Conservation (phyloP, 1,140 invertebrate species). For the Trialeurodes vaporariorum region DNA sequence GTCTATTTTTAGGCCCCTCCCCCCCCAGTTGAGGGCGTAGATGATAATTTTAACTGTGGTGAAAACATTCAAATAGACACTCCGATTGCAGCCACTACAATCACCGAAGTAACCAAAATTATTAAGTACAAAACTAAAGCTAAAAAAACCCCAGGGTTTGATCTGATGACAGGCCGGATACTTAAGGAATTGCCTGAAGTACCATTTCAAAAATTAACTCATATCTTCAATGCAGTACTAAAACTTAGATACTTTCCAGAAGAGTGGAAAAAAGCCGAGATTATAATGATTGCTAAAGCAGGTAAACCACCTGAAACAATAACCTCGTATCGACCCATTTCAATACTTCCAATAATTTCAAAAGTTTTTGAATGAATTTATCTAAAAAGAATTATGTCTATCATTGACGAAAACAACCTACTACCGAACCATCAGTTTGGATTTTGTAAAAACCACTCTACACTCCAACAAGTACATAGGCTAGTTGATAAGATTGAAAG, state of each 20-base stretch:
- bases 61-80: no score
- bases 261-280: conserved; percentile 27
- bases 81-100: no score
- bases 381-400: conserved; percentile 17
- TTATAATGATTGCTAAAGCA: conserved; percentile 30
- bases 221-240: not conserved
- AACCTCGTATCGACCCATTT: conserved; percentile 27
- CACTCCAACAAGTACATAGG: conserved; percentile 12
- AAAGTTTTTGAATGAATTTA: conserved; percentile 24
- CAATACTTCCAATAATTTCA: conserved; percentile 23
- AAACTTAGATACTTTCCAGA: not conserved
- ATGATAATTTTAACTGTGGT: no score
- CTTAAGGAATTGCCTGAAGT: not conserved
- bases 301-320: conserved; percentile 17
- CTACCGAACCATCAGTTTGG: conserved; percentile 16
- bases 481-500: conserved; percentile 4
- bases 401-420: conserved; percentile 1
- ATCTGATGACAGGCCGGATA: not conserved
- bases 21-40: no score
- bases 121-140: not conserved
- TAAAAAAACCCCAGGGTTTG: not conserved
- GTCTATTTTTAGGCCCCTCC: no score
- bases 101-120: no score
- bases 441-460: not conserved
- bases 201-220: not conserved